These are phyloP conservation scores for Chrosomus eos DNA, from an alignment of 2,797 vertebrate species.

Conservation along the genomic window DNA sequence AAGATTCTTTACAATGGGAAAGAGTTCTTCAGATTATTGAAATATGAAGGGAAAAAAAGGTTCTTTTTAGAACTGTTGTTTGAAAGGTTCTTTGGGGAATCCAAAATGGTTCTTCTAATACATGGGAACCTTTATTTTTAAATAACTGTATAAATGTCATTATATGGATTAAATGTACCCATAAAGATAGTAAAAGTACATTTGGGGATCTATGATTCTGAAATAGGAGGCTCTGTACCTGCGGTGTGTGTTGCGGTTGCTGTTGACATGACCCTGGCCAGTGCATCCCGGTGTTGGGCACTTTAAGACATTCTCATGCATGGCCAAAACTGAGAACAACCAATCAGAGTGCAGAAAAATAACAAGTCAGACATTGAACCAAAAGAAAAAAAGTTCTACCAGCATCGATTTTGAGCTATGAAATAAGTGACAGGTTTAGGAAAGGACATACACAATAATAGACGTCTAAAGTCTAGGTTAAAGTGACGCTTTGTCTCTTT, in stretches of 20 bases:
- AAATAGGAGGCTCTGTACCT: slow-evolving; percentile 78
- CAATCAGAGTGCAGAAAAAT: slow-evolving; percentile 14
- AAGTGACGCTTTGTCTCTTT: slow-evolving; percentile 10
- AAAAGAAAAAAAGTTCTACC: not conserved
- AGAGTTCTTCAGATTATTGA: not conserved
- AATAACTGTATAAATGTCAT: not conserved
- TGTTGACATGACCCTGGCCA: slow-evolving; percentile 97
- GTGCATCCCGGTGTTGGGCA: slow-evolving; percentile 97
- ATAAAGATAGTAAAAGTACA: not conserved
- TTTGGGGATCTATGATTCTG: not conserved
- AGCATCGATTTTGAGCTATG: not conserved
- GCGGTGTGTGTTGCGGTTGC: slow-evolving; percentile 97
- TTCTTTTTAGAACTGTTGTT: not conserved
- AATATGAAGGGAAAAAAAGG: not conserved
- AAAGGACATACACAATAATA: not conserved
- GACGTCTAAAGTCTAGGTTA: not conserved
- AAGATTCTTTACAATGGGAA: not conserved
- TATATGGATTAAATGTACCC: not conserved
- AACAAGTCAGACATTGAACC: not conserved
- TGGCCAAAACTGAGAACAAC: slow-evolving; percentile 87
- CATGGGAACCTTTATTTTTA: not conserved
- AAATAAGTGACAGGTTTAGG: not conserved
- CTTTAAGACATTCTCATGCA: slow-evolving; percentile 98
- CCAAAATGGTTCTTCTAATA: not conserved
- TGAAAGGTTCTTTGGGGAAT: not conserved